These are phyloP conservation scores for Operophtera brumata DNA, from an alignment of 2,888 invertebrate species.

Conservation along the genomic window DNA sequence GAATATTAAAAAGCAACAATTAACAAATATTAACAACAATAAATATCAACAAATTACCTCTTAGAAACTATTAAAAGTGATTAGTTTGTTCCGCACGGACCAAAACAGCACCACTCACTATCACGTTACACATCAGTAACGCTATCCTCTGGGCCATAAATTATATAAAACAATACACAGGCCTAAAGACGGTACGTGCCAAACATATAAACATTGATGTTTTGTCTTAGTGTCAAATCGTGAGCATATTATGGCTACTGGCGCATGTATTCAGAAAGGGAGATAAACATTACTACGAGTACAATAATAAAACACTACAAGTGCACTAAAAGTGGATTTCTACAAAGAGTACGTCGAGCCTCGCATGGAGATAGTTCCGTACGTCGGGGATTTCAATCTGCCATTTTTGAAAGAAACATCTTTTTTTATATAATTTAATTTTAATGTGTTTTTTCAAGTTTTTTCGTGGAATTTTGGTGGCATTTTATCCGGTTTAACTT, in stretches of 20 bases:
- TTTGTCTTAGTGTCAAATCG: slow-evolving; percentile 49
- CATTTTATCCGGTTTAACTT: no score
- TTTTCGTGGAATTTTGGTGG: no score
- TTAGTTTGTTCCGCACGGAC: slow-evolving; percentile 2
- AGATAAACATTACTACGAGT: slow-evolving; percentile 3
- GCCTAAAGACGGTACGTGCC: slow-evolving; percentile 41
- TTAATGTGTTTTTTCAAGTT: no score
- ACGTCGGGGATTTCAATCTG: no score
- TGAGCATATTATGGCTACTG: slow-evolving; percentile 45
- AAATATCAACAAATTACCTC: background rate
- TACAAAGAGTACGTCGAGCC: no score
- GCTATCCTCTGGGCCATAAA: slow-evolving; percentile 36
- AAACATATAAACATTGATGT: slow-evolving; percentile 46
- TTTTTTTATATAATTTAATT: no score
- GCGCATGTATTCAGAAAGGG: slow-evolving; percentile 9
- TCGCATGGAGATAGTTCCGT: no score
- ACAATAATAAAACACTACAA: background rate
- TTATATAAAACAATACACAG: slow-evolving; percentile 46
- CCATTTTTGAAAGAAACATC: no score
- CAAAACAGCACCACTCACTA: slow-evolving; percentile 11
- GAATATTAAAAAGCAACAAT: background rate
- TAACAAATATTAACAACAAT: background rate
- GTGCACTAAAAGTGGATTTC: no score
- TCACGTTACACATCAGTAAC: slow-evolving; percentile 33
- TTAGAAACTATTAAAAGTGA: slow-evolving; percentile 7